A percentile compares a stretch with the other conserved stretches of the same genome.
These are phyloP conservation scores for Galeruca laticollis DNA, from an alignment of 2,888 invertebrate species.

Conservation along the genomic window DNA sequence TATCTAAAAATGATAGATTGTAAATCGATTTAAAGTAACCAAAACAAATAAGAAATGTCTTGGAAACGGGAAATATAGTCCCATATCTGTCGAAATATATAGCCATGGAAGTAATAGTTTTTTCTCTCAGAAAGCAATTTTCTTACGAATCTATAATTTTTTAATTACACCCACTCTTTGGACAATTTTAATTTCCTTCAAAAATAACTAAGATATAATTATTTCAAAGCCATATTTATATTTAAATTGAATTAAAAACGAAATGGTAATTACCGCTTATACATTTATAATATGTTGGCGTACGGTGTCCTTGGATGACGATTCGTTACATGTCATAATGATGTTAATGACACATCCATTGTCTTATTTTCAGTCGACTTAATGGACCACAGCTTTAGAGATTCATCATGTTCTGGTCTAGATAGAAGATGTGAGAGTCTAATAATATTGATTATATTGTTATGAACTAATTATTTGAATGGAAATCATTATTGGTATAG, in stretches of 20 bases:
- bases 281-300: neutral
- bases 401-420: neutral
- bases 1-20: no score
- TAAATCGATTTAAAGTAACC: no score
- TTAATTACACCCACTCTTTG: no score
- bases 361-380: neutral
- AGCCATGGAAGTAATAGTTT: no score
- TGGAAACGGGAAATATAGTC: no score
- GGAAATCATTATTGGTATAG: neutral
- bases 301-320: neutral
- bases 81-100: no score
- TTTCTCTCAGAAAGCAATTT: no score
- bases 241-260: neutral
- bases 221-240: neutral
- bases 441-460: neutral
- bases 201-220: no score
- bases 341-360: neutral
- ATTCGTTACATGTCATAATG: neutral
- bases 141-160: no score
- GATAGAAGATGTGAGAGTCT: neutral
- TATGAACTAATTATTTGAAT: constrained; percentile 1
- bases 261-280: neutral
- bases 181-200: no score
- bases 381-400: neutral
- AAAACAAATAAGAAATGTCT: no score